phyloP scores from a whole-genome alignment of 2,797 vertebrate species.

The Ceyx erithaca region DNA sequence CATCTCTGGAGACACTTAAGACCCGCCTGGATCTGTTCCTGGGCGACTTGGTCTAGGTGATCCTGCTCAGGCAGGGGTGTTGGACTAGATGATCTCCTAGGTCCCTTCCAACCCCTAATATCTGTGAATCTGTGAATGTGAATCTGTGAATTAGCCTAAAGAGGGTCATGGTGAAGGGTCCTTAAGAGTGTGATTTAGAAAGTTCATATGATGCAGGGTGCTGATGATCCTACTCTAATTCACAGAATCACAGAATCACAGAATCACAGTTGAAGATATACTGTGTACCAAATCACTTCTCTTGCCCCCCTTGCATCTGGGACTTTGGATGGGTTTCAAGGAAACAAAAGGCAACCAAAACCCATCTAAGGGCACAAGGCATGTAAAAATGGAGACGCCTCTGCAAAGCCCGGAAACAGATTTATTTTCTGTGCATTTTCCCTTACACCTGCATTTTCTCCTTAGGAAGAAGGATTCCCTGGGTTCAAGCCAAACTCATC shows the following conservation, averaged over 20 bases:
- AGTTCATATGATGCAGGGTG: background rate
- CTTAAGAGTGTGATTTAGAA: slow-evolving; percentile 5
- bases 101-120: too few relatives aligned
- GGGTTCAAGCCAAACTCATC: background rate
- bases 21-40: too few relatives aligned
- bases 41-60: too few relatives aligned
- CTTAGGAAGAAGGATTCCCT: background rate
- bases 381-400: background rate
- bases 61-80: too few relatives aligned
- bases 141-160: background rate
- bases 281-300: background rate
- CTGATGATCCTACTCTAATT: background rate
- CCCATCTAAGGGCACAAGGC: background rate
- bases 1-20: too few relatives aligned
- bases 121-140: too few relatives aligned
- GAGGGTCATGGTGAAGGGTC: background rate
- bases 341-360: background rate
- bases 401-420: background rate
- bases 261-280: background rate
- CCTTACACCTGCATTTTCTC: background rate
- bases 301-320: background rate
- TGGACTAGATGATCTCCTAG: too few relatives aligned
- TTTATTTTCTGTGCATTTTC: background rate
- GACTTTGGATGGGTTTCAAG: background rate
- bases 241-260: too few relatives aligned